A percentile compares a stretch with the other conserved stretches of the same genome.
Evolutionary conservation across 1,140 invertebrate species (phyloP).

Genomic region (Oppia nitens): DNA sequence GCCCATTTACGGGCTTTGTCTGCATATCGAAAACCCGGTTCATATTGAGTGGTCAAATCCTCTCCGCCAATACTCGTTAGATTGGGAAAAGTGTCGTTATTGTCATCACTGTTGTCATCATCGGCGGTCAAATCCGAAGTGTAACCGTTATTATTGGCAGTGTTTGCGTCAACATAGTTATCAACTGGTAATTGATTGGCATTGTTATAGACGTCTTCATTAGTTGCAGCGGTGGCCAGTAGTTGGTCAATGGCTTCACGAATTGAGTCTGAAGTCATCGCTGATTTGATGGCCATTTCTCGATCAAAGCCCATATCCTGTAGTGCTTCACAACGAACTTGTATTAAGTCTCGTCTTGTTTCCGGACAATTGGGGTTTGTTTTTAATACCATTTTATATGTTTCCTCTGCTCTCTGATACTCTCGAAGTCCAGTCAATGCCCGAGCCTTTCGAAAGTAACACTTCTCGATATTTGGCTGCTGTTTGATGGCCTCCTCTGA

Average conservation of each 20-base stretch:
- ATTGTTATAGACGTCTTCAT: not conserved
- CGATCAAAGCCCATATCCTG: not conserved
- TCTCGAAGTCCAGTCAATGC: constrained; percentile 3
- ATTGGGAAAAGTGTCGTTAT: not conserved
- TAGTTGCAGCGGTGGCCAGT: not conserved
- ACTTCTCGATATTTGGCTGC: not conserved
- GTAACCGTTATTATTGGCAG: not conserved
- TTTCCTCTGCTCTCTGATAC: not conserved
- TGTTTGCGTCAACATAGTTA: not conserved
- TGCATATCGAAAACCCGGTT: not conserved
- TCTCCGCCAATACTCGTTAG: not conserved
- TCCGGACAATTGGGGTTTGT: constrained; percentile 3
- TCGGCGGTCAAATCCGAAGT: not conserved
- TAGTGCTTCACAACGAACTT: not conserved
- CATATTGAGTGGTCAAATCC: not conserved
- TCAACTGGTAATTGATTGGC: not conserved
- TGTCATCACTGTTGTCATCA: not conserved
- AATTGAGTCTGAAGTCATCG: not conserved
- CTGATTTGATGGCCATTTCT: not conserved
- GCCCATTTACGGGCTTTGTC: not conserved
- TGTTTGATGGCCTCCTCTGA: constrained; percentile 7
- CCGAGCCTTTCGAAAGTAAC: constrained; percentile 5
- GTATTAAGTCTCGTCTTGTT: constrained; percentile 7
- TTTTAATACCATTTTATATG: not conserved
- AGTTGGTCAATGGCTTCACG: not conserved